Conservation (phyloP, 2,113 vertebrate species). For the Antigone vipio region DNA sequence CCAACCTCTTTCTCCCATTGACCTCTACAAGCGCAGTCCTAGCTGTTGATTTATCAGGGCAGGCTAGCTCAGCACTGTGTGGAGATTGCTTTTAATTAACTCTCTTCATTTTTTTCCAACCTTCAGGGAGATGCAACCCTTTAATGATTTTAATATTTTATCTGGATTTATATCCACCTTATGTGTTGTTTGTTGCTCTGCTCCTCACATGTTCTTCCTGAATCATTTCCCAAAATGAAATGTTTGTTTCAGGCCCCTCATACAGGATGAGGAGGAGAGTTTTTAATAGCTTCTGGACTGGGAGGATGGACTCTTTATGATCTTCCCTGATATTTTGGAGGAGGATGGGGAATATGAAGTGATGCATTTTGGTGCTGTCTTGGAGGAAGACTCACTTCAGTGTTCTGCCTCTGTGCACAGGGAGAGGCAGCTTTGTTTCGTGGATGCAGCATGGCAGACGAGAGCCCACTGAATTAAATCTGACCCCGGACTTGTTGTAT, state of each 20-base stretch:
- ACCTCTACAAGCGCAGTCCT: slow-evolving; percentile 63
- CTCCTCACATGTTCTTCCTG: slow-evolving; percentile 50
- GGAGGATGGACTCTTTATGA: neutral
- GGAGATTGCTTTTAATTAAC: slow-evolving; percentile 82
- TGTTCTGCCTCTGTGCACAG: neutral
- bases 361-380: neutral
- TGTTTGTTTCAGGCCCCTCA: slow-evolving; percentile 16
- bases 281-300: neutral
- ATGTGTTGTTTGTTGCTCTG: slow-evolving; percentile 71
- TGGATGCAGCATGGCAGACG: neutral
- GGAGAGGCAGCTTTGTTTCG: neutral
- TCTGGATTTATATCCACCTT: slow-evolving; percentile 74
- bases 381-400: neutral
- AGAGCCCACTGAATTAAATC: neutral
- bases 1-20: slow-evolving; percentile 50
- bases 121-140: slow-evolving; percentile 77
- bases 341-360: neutral
- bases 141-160: slow-evolving; percentile 83
- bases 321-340: neutral
- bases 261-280: neutral
- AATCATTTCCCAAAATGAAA: slow-evolving; percentile 47
- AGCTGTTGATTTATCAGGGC: slow-evolving; percentile 77
- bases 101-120: slow-evolving; percentile 77
- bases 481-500: neutral
- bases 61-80: slow-evolving; percentile 74